These are phyloP conservation scores for Dendroctonus ponderosae DNA, from an alignment of 1,140 invertebrate genomes.

Conservation along the genomic window DNA sequence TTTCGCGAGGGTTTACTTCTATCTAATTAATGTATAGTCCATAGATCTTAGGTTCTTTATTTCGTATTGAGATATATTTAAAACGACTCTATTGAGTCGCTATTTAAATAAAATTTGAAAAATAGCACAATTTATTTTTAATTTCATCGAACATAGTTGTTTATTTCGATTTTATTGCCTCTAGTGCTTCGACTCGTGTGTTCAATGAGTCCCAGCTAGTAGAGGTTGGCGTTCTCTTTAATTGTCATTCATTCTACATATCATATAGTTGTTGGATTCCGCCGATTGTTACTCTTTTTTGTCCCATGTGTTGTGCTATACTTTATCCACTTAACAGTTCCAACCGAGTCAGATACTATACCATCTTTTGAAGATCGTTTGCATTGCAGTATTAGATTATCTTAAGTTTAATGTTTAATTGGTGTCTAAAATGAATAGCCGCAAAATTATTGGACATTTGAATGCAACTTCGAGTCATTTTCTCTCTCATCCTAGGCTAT, in stretches of 20 bases:
- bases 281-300: constrained; percentile 13
- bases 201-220: constrained; percentile 13
- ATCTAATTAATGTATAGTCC: constrained; percentile 44
- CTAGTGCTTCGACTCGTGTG: constrained; percentile 20
- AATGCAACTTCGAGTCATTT: constrained; percentile 2
- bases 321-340: constrained; percentile 11
- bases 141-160: constrained; percentile 36
- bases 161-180: constrained; percentile 26
- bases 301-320: constrained; percentile 25
- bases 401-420: constrained; percentile 24
- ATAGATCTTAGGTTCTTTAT: constrained; percentile 42
- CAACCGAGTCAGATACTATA: constrained; percentile 17
- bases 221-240: constrained; percentile 11
- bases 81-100: constrained; percentile 36
- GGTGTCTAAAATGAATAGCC: constrained; percentile 20
- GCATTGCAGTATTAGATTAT: constrained; percentile 30
- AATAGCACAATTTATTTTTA: constrained; percentile 47
- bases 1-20: constrained; percentile 40
- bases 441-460: constrained; percentile 5
- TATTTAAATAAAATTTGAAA: constrained; percentile 43
- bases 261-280: constrained; percentile 26
- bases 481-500: constrained; percentile 18
- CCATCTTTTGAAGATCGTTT: constrained; percentile 26
- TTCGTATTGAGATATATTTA: constrained; percentile 37
- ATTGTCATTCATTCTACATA: constrained; percentile 27